phyloP scores from a whole-genome alignment of 1,140 invertebrate genomes.

The Zaprionus ornatus region DNA sequence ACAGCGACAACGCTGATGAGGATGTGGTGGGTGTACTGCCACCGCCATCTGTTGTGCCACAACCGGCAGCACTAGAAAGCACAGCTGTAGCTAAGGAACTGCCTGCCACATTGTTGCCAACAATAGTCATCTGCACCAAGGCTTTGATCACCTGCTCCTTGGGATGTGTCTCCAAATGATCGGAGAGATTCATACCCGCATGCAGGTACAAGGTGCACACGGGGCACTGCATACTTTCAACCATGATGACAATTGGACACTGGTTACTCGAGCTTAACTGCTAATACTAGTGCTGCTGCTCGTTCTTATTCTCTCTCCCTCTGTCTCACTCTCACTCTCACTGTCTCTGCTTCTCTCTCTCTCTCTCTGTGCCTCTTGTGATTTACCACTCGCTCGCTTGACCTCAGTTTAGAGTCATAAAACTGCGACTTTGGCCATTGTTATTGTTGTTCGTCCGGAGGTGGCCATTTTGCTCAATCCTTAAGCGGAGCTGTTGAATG shows the following conservation, averaged over 20 bases:
- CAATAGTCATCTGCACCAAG: conserved; percentile 85
- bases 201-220: conserved; percentile 92
- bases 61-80: conserved; percentile 33
- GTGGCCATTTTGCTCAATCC: conserved; percentile 69
- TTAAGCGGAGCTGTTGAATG: conserved; percentile 40
- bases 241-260: conserved; percentile 79
- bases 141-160: conserved; percentile 94
- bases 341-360: conserved; percentile 17
- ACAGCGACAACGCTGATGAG: conserved; percentile 1
- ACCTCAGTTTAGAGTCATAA: conserved; percentile 66
- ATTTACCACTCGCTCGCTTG: conserved; percentile 21
- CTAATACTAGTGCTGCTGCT: conserved; percentile 8
- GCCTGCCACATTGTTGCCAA: conserved; percentile 49
- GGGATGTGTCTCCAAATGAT: conserved; percentile 92
- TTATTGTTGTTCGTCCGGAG: conserved; percentile 25
- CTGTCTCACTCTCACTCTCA: conserved; percentile 16
- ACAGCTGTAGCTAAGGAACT: conserved; percentile 59
- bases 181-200: conserved; percentile 91
- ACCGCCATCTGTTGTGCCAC: conserved; percentile 4
- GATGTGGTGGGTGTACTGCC: background rate
- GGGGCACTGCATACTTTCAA: conserved; percentile 88
- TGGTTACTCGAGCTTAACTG: conserved; percentile 29
- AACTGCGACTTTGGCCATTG: conserved; percentile 33
- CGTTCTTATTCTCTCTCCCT: conserved; percentile 4
- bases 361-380: conserved; percentile 7